Conservation (phyloP, 2,113 vertebrate species). For the Vidua chalybeata region DNA sequence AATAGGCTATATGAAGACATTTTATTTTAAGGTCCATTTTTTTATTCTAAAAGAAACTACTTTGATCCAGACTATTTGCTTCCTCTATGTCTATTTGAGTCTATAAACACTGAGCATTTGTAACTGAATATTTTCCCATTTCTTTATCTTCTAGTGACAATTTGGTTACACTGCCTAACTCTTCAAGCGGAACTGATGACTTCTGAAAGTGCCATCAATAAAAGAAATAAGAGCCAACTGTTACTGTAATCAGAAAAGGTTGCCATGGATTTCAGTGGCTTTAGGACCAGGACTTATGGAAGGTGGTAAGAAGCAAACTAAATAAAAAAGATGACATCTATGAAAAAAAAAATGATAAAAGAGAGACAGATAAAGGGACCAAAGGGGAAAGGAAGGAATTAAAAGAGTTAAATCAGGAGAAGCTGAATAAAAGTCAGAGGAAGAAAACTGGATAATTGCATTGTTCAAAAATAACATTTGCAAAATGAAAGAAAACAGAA, state of each 20-base stretch:
- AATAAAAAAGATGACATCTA: neutral
- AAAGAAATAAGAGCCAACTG: constrained; percentile 17
- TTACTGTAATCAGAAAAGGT: neutral
- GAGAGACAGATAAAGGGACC: neutral
- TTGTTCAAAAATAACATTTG: neutral
- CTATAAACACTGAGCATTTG: constrained; percentile 10
- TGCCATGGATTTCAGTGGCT: neutral
- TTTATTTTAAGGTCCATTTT: constrained; percentile 40
- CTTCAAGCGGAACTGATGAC: constrained; percentile 13
- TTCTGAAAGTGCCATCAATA: constrained; percentile 36
- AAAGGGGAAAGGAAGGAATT: neutral
- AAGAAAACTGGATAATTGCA: neutral
- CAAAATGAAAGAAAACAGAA: neutral
- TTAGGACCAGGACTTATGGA: neutral
- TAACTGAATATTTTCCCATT: neutral
- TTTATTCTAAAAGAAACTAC: constrained; percentile 47
- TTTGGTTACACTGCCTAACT: neutral
- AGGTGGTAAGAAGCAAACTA: neutral
- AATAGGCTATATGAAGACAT: constrained; percentile 14
- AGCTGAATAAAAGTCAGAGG: neutral
- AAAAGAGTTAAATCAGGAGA: neutral
- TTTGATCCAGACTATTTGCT: constrained; percentile 5
- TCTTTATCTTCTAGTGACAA: neutral
- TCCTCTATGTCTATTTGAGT: constrained; percentile 34
- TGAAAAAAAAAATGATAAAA: neutral